Evolutionary conservation across 2,888 invertebrate species (phyloP).

Genomic region (Synanthedon vespiformis): DNA sequence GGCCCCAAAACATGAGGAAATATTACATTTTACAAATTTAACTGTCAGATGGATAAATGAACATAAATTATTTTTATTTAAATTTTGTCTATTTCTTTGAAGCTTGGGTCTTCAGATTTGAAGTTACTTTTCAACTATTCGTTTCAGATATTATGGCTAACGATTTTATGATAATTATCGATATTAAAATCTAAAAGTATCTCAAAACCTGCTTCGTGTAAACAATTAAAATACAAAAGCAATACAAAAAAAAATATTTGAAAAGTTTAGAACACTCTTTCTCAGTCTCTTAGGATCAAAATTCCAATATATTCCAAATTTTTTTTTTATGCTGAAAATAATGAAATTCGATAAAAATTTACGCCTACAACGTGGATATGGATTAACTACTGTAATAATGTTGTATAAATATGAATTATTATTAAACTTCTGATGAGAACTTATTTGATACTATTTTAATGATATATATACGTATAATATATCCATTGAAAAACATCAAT

Average conservation of each 20-base stretch:
- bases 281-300: slow-evolving; percentile 65
- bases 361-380: too few species aligned
- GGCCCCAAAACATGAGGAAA: too few species aligned
- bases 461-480: slow-evolving; percentile 8
- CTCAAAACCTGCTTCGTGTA: not conserved
- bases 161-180: too few species aligned
- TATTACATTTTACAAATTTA: too few species aligned
- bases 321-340: not conserved
- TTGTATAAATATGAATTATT: too few species aligned
- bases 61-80: too few species aligned
- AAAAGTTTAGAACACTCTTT: slow-evolving; percentile 57
- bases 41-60: too few species aligned
- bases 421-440: not conserved
- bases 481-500: slow-evolving; percentile 39
- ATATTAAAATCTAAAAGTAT: not conserved
- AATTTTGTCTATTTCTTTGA: too few species aligned
- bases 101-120: too few species aligned
- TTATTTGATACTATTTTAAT: not conserved
- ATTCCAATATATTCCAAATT: slow-evolving; percentile 38
- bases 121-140: too few species aligned
- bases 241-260: not conserved
- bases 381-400: not conserved
- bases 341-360: not conserved
- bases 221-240: not conserved
- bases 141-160: too few species aligned